Base-by-base conservation (phyloP, 2,888 invertebrate species). In the Rhimphoctona megacephalus region DNA sequence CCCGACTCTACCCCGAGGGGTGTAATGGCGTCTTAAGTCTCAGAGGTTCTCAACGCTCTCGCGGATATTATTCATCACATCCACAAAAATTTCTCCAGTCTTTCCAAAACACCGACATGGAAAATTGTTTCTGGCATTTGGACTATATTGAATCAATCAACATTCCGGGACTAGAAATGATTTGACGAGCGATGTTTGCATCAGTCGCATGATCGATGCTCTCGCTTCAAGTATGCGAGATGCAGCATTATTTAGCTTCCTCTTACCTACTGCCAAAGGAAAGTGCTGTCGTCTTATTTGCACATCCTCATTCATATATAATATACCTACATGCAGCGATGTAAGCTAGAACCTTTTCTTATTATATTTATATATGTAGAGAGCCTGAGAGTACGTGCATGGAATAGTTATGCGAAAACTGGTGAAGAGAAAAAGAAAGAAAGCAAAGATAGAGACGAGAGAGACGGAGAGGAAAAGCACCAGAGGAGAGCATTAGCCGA, bases 1-100 rank as follows among this genome's bases (percentile, higher is more conserved):
- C 92, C 91, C 89, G 91, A 90, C 90, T 82, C 89, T 87, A 85
- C 92, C 88, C 46, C 87, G 57, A 83, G 92, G 92, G 92, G 90
- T 93, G 93, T 94, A 94, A 94, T 94, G 94, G 94, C 93, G 94
- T 94, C 94, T 94, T 94, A 94, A 94, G 92, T 92, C 92, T 90
- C 93, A 92, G 93, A 80, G 94, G 91, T 90, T 93, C 93, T 94
- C 94, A 93, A 89, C 86, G 86, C 57, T 52, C 22, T 57, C 49
- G 25, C 61, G 6, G 1, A 57, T 25, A 57, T 74, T 39, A 69
- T 69, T 67, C 73, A 61, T 74, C 72, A 39, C 67, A 67, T 73
- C 39, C 46, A 36, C 25, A 17, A 2, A 69, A 25, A 46, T 43
- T 22, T n/a, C 3, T n/a, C 8, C 19, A 2, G 36, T n/a, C 66